Evolutionary conservation across 2,888 invertebrate genomes (phyloP).

Genomic region (Xestia c-nigrum): DNA sequence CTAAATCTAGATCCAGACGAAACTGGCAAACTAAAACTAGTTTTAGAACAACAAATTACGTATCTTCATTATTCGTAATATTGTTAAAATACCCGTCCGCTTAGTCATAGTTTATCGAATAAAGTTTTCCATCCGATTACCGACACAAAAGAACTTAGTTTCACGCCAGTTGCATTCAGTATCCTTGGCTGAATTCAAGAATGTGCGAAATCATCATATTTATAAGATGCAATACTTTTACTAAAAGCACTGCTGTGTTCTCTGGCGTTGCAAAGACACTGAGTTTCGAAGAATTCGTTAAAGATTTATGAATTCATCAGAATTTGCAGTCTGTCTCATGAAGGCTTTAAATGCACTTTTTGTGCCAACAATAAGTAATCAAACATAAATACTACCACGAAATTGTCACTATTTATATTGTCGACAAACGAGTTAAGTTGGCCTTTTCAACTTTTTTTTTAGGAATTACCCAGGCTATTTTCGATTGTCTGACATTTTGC

Average conservation of each 20-base stretch:
- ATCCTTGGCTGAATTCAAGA: background rate
- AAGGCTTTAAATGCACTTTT: background rate
- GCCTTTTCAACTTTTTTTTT: background rate
- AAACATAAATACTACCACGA: background rate
- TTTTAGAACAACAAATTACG: background rate
- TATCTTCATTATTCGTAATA: background rate
- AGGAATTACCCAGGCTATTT: background rate
- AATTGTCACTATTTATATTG: background rate
- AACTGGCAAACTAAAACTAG: background rate
- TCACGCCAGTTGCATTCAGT: background rate
- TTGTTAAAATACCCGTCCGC: no score
- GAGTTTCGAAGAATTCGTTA: background rate
- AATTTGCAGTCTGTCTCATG: background rate
- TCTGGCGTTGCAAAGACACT: background rate
- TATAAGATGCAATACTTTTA: background rate
- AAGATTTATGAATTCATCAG: background rate
- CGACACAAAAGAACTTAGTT: background rate
- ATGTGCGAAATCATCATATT: background rate
- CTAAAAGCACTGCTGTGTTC: background rate
- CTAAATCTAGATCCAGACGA: background rate
- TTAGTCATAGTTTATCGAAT: background rate
- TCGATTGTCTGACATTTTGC: background rate
- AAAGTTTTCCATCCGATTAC: background rate
- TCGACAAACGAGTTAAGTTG: background rate
- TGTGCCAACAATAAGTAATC: background rate